A percentile compares a stretch with the other conserved stretches of the same genome.
phyloP scores from a whole-genome alignment of 2,888 invertebrate genomes.

The Nyleta sp. region DNA sequence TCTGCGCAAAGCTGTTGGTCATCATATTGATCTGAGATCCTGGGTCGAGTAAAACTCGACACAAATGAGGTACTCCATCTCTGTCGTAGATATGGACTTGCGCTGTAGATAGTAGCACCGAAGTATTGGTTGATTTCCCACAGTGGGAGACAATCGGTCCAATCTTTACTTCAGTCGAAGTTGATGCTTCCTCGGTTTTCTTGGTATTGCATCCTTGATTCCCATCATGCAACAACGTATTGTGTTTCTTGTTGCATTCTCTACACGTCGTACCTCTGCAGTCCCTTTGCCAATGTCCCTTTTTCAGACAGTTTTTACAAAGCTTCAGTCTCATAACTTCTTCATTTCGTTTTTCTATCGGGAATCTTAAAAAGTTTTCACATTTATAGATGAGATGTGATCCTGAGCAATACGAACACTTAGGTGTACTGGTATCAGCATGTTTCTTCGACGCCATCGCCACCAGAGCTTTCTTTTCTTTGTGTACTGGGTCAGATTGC shows the following conservation, averaged over 20 bases:
- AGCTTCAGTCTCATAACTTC: constrained; percentile 5
- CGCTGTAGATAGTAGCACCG: neutral
- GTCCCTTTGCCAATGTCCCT: neutral
- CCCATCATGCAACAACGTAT: neutral
- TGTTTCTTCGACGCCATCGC: neutral
- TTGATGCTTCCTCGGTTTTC: neutral
- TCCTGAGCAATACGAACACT: constrained; percentile 1
- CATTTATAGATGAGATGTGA: constrained; percentile 4
- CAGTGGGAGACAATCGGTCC: neutral
- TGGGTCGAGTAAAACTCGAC: neutral
- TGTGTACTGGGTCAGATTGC: neutral
- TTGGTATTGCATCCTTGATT: neutral
- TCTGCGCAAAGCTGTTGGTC: neutral
- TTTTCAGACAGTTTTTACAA: neutral
- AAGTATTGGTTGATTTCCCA: neutral
- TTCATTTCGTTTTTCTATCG: neutral
- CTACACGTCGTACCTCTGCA: neutral
- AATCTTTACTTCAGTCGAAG: neutral
- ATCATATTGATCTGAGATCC: constrained; percentile 3
- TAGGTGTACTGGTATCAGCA: neutral
- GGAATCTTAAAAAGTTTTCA: neutral
- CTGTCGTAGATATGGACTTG: neutral
- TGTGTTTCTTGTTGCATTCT: neutral
- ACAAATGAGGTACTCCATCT: neutral
- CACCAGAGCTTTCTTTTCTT: neutral